Evolutionary conservation across 2,113 vertebrate species (phyloP).

Genomic region (Pipa parva): DNA sequence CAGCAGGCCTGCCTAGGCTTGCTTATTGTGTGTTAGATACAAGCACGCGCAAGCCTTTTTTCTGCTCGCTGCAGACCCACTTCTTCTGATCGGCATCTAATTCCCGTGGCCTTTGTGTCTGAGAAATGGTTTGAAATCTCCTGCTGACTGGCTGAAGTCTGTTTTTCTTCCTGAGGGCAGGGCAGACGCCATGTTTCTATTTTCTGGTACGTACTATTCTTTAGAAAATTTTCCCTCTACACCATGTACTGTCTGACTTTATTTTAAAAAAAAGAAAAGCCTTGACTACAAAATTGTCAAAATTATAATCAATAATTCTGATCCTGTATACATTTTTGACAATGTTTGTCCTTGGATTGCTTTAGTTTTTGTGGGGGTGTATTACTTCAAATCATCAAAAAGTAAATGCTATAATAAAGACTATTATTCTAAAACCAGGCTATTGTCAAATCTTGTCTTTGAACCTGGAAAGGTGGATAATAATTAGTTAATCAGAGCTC

Average conservation of each 20-base stretch:
- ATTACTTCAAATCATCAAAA: no score
- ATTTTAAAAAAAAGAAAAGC: no score
- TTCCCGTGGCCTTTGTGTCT: constrained; percentile 98
- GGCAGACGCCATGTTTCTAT: constrained; percentile 74
- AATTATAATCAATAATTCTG: no score
- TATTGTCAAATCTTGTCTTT: no score
- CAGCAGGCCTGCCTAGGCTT: constrained; percentile 36
- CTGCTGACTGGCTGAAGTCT: constrained; percentile 87
- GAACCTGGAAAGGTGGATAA: no score
- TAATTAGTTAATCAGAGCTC: no score
- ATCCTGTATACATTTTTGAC: no score
- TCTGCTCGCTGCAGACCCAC: constrained; percentile 77
- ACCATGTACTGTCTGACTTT: neutral
- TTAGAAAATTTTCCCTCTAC: neutral
- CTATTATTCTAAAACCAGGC: no score
- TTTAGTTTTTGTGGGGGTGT: no score
- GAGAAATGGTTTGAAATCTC: constrained; percentile 99
- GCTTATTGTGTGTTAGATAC: constrained; percentile 21
- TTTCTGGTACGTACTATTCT: constrained; percentile 75
- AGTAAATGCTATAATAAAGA: no score
- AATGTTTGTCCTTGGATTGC: no score
- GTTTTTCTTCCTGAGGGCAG: constrained; percentile 78
- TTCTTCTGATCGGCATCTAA: constrained; percentile 92
- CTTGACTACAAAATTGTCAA: no score
- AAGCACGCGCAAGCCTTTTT: constrained; percentile 45